Percentiles rank a stretch among this genome's conserved stretches.
Conservation (phyloP, 2,797 vertebrate genomes). For the Chelon labrosus region DNA sequence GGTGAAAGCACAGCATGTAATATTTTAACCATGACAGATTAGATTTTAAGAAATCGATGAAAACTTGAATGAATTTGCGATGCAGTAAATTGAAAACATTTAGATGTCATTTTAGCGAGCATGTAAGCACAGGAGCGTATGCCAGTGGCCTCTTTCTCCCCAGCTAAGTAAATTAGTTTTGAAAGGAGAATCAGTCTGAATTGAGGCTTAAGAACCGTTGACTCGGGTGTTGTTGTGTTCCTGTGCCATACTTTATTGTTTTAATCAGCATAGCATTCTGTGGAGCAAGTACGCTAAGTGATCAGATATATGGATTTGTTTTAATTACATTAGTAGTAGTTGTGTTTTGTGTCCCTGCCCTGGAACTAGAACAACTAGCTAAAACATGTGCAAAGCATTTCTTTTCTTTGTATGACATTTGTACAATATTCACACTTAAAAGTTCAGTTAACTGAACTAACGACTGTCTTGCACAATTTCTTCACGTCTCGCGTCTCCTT, state of each 20-base stretch:
- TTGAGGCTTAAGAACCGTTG: background rate
- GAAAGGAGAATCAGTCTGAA: constrained; percentile 19
- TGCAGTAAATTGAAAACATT: constrained; percentile 38
- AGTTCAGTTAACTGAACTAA: too few relatives aligned
- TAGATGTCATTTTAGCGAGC: constrained; percentile 9
- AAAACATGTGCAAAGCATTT: background rate
- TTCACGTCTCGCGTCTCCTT: background rate
- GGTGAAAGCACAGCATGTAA: constrained; percentile 14
- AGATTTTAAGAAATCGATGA: constrained; percentile 34
- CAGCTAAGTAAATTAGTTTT: constrained; percentile 26
- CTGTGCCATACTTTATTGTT: background rate
- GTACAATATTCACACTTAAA: too few relatives aligned
- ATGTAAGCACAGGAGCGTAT: constrained; percentile 3
- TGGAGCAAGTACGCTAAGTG: background rate
- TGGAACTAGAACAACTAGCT: background rate
- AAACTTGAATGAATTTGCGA: constrained; percentile 36
- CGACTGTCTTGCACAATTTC: too few relatives aligned
- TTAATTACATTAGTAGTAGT: background rate
- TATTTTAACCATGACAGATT: constrained; percentile 30
- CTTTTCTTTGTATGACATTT: too few relatives aligned
- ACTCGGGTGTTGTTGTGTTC: background rate
- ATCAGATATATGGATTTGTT: background rate
- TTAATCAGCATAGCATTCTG: background rate
- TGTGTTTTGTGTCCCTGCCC: background rate
- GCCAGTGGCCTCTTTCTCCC: constrained; percentile 3